Conservation (phyloP, 2,888 invertebrate genomes). For the Calliphora vomitoria region DNA sequence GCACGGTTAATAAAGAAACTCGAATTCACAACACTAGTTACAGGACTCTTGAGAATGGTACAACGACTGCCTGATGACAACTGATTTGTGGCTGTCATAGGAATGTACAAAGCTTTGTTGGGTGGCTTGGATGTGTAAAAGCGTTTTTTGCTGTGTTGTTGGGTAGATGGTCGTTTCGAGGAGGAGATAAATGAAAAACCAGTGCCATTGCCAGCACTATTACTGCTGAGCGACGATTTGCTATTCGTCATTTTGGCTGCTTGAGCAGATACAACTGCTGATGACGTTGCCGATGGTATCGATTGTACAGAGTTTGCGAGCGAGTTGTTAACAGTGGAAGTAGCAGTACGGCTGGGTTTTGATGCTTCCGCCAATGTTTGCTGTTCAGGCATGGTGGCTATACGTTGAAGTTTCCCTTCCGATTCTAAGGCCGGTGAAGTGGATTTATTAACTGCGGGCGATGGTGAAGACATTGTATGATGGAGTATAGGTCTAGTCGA, state of each 20-base stretch:
- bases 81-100: slow-evolving; percentile 83
- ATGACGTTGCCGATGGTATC: slow-evolving; percentile 53
- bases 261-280: slow-evolving; percentile 41
- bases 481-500: slow-evolving; percentile 79
- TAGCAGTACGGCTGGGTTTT: slow-evolving; percentile 29
- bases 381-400: slow-evolving; percentile 76
- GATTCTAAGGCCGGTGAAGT: slow-evolving; percentile 59
- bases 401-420: slow-evolving; percentile 68
- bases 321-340: slow-evolving; percentile 41
- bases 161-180: slow-evolving; percentile 79
- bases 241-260: slow-evolving; percentile 54
- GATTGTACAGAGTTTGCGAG: slow-evolving; percentile 65
- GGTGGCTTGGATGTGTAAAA: slow-evolving; percentile 85
- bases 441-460: slow-evolving; percentile 66
- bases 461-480: slow-evolving; percentile 78
- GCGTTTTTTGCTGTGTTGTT: slow-evolving; percentile 83
- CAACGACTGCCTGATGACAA: slow-evolving; percentile 70
- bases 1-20: slow-evolving; percentile 82
- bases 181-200: slow-evolving; percentile 62
- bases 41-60: slow-evolving; percentile 82
- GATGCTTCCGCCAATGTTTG: slow-evolving; percentile 59
- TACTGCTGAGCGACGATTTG: slow-evolving; percentile 49
- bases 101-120: slow-evolving; percentile 90
- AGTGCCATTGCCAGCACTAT: slow-evolving; percentile 14
- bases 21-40: slow-evolving; percentile 80